Percentiles rank a stretch among this genome's conserved stretches.
Conservation (phyloP, 2,888 invertebrate genomes). For the Epinotia brunnichana region DNA sequence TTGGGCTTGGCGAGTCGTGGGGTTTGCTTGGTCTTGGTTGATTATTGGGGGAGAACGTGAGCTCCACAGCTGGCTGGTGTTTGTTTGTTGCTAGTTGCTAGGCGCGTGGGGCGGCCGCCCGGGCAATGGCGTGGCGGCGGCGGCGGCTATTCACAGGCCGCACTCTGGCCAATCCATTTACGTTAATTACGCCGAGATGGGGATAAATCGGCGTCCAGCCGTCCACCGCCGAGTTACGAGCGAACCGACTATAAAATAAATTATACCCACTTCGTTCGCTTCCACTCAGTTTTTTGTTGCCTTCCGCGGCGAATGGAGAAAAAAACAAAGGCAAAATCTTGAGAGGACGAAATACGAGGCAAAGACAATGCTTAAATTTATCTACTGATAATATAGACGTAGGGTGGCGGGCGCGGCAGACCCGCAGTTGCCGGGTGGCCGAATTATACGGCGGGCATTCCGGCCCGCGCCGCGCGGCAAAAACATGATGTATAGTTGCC, state of each 20-base stretch:
- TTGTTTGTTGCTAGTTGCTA: conserved; percentile 38
- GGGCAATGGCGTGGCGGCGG: conserved; percentile 55
- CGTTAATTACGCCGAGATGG: conserved; percentile 82
- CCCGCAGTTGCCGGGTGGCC: conserved; percentile 75
- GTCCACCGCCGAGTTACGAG: conserved; percentile 83
- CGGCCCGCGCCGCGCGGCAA: conserved; percentile 68
- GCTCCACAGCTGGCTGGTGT: conserved; percentile 28
- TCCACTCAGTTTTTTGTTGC: conserved; percentile 83
- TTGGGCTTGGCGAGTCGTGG: conserved; percentile 52
- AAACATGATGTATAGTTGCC: conserved; percentile 82
- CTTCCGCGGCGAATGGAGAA: conserved; percentile 68
- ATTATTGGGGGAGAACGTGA: conserved; percentile 45
- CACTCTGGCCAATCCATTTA: conserved; percentile 81
- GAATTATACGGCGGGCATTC: conserved; percentile 82
- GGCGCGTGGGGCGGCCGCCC: conserved; percentile 49
- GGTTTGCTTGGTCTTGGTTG: conserved; percentile 46
- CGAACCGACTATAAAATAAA: conserved; percentile 83
- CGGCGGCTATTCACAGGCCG: conserved; percentile 68
- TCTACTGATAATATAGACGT: conserved; percentile 85
- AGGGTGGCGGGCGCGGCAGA: conserved; percentile 78
- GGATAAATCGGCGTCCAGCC: conserved; percentile 83
- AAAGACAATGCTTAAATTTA: conserved; percentile 84
- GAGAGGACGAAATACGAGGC: conserved; percentile 83
- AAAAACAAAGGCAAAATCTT: conserved; percentile 80
- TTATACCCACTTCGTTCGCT: conserved; percentile 83